Percentiles rank a stretch among this genome's conserved stretches.
Conservation (phyloP, 2,797 vertebrate species). For the Luscinia megarhynchos region DNA sequence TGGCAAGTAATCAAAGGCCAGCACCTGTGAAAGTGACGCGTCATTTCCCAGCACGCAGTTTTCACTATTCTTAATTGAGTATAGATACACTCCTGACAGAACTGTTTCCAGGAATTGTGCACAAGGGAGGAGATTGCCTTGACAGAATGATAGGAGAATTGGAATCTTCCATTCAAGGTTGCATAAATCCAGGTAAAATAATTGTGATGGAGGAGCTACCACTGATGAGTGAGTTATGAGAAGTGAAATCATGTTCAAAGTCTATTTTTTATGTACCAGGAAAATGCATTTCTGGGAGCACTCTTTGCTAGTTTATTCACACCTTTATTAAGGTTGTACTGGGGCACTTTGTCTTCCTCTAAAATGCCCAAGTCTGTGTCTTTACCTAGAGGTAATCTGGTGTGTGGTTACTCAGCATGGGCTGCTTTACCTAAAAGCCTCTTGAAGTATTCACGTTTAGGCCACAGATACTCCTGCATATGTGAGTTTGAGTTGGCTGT, state of each 20-base stretch:
- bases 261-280: neutral
- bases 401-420: neutral
- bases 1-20: neutral
- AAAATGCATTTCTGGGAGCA: neutral
- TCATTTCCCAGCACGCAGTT: neutral
- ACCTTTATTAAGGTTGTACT: neutral
- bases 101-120: neutral
- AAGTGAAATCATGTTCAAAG: neutral
- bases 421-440: neutral
- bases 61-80: neutral
- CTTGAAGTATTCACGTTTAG: neutral
- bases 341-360: neutral
- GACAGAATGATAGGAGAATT: neutral
- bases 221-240: neutral
- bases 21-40: neutral
- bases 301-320: neutral
- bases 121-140: neutral
- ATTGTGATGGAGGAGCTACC: neutral
- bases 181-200: neutral
- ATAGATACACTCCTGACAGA: neutral
- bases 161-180: neutral
- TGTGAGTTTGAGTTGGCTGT: neutral
- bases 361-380: neutral
- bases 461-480: neutral
- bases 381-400: neutral